Percentiles rank a stretch among this genome's conserved stretches.
These are phyloP conservation scores for Marcusenius ussheri DNA, from an alignment of 2,113 vertebrate species.

Conservation along the genomic window DNA sequence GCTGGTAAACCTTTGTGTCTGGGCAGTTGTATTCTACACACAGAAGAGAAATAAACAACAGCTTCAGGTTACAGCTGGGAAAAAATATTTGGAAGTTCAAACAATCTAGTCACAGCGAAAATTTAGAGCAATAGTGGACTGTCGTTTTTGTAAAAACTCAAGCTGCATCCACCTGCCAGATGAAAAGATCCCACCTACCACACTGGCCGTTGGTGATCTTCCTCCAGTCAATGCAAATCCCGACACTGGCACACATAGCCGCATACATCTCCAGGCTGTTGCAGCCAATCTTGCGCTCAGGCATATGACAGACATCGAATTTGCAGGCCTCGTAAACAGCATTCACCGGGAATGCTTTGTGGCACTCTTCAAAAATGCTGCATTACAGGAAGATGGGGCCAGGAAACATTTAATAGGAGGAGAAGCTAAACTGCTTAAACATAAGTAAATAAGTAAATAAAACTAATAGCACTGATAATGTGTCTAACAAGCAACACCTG, in stretches of 20 bases:
- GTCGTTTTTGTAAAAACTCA: background rate
- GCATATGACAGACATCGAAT: conserved; percentile 56
- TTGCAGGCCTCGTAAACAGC: conserved; percentile 60
- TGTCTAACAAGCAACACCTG: background rate
- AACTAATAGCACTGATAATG: background rate
- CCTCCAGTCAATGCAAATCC: conserved; percentile 79
- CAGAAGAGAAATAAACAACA: background rate
- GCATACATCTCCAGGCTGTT: conserved; percentile 74
- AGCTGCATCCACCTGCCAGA: background rate
- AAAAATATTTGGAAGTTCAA: background rate
- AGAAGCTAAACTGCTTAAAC: background rate
- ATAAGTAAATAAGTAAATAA: background rate
- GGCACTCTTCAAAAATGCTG: conserved; percentile 70
- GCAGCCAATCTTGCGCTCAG: conserved; percentile 42
- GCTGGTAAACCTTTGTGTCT: conserved; percentile 54
- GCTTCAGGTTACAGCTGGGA: background rate
- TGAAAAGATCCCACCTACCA: conserved; percentile 41
- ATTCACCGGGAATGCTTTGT: conserved; percentile 46
- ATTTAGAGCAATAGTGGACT: background rate
- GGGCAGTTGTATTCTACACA: conserved; percentile 65
- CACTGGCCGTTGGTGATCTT: conserved; percentile 58
- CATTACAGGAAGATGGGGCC: conserved; percentile 10
- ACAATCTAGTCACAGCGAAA: background rate
- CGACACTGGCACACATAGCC: conserved; percentile 57
- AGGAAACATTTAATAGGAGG: background rate